Evolutionary conservation across 37 sponge, comb jelly and placozoan genomes (phyloP).

Genomic region (Corticium candelabrum): DNA sequence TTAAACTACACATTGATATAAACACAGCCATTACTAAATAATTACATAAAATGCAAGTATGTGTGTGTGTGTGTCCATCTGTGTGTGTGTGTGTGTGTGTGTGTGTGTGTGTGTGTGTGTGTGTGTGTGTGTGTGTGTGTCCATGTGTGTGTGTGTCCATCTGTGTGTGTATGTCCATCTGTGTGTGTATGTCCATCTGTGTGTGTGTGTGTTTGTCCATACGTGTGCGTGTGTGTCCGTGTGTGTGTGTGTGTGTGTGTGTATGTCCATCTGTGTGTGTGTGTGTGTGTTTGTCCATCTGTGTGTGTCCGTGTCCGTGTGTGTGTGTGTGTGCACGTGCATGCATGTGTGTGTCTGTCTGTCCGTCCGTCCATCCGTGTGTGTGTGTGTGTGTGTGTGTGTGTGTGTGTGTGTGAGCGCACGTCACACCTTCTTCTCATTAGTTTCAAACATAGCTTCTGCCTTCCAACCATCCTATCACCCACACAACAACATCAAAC

Average conservation of each 20-base stretch:
- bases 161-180: not conserved
- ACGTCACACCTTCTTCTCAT: not conserved
- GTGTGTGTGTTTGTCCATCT: too few relatives aligned
- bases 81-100: not conserved
- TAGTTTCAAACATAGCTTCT: not conserved
- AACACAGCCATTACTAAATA: not conserved
- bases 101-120: not conserved
- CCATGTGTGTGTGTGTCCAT: too few relatives aligned
- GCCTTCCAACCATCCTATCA: not conserved
- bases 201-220: too few relatives aligned
- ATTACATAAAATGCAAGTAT: not conserved
- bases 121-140: not conserved
- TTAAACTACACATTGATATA: not conserved
- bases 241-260: conserved; percentile 3
- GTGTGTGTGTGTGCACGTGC: not conserved
- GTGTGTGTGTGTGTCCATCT: too few relatives aligned
- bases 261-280: too few relatives aligned
- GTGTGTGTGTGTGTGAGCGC: not conserved
- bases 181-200: too few relatives aligned
- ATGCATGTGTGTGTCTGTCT: not conserved
- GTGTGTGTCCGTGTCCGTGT: not conserved
- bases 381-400: not conserved
- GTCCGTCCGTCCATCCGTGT: too few relatives aligned
- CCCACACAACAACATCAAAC: not conserved
- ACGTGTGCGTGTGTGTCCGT: not conserved